A percentile compares a stretch with the other conserved stretches of the same genome.
These are phyloP conservation scores for Euproctis similis DNA, from an alignment of 2,888 invertebrate species.

Conservation along the genomic window DNA sequence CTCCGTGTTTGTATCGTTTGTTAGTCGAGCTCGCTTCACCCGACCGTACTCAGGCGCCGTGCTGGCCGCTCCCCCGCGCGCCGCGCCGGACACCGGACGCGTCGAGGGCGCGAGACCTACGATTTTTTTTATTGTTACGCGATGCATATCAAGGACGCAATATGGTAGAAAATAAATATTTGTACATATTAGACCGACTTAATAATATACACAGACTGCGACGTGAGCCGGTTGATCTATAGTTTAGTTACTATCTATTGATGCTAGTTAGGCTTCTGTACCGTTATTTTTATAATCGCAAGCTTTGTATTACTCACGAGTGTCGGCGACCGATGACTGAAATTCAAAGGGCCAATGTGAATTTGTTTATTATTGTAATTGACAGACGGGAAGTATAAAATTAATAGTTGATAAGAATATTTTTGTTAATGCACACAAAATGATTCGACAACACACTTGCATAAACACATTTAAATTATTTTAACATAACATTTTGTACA, in stretches of 20 bases:
- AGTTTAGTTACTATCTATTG: conserved; percentile 70
- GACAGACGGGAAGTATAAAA: conserved; percentile 25
- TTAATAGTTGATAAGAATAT: conserved; percentile 48
- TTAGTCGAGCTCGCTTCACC: conserved; percentile 63
- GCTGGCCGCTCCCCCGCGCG: conserved; percentile 21
- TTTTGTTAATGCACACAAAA: conserved; percentile 56
- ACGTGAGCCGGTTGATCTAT: conserved; percentile 64
- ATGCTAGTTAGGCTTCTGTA: conserved; percentile 70
- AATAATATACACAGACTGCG: conserved; percentile 70
- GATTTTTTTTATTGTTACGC: conserved; percentile 74
- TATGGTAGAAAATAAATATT: conserved; percentile 76
- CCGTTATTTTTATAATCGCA: conserved; percentile 65
- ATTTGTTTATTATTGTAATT: conserved; percentile 55
- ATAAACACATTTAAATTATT: conserved; percentile 33
- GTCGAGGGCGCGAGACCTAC: conserved; percentile 65
- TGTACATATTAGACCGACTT: conserved; percentile 70
- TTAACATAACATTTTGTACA: conserved; percentile 45
- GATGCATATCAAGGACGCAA: conserved; percentile 76
- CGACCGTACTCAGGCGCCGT: conserved; percentile 63
- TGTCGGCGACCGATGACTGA: conserved; percentile 70
- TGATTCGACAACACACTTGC: conserved; percentile 33
- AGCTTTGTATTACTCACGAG: conserved; percentile 65
- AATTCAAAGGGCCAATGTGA: conserved; percentile 65
- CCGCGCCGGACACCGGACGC: conserved; percentile 53
- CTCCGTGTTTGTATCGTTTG: conserved; percentile 63